Base-by-base conservation (phyloP, 2,888 invertebrate genomes). In the Eumerus sabulonum region DNA sequence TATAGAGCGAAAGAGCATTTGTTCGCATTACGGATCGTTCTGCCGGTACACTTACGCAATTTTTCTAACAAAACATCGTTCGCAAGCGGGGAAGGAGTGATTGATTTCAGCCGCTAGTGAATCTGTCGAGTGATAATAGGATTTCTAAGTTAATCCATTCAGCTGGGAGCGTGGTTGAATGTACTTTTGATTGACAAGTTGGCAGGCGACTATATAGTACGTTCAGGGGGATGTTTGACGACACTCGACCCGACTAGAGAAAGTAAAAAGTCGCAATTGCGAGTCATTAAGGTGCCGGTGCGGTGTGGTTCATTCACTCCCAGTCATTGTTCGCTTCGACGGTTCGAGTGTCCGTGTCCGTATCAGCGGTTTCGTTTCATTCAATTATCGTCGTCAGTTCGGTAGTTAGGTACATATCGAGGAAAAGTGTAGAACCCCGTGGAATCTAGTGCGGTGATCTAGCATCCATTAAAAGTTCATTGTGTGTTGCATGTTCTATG, bases 11-110 rank as follows among this genome's bases (percentile, higher is more conserved):
- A 44, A 27, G 27, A 27, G 64, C 56, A 50, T 74, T 57, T 76
- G 56, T 57, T 68, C 74, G 44, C 50, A 63, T 57, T 76, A 59
- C 56, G 42, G 44, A 48, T 17, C 53, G 14, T 54, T 57, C 27
- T 35, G 9, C 40, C 13, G 42, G 50, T 38, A 53, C 67, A 74
- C 62, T 74, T 74, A 77, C 73, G 77, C 73, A 77, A 73, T 68
- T 63, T 47, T 63, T 63, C 53, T 67, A 57, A 72, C 40, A 51
- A 35, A 40, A 45, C 45, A 42, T 35, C 36, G 38, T 47, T 47
- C 38, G 13, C 1, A 48, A 48, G 27, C 2, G 7, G 3, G 7
- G 27, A 27, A 27, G 48, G 9, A 56, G 59, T 27, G 35, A 38
- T 14, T 48, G 76, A 36, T 53, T 64, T 42, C 17, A 18, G 51